A percentile compares a stretch with the other conserved stretches of the same genome.
Evolutionary conservation across 1,140 invertebrate genomes (phyloP).

Genomic region (Geopemphigus sp.): DNA sequence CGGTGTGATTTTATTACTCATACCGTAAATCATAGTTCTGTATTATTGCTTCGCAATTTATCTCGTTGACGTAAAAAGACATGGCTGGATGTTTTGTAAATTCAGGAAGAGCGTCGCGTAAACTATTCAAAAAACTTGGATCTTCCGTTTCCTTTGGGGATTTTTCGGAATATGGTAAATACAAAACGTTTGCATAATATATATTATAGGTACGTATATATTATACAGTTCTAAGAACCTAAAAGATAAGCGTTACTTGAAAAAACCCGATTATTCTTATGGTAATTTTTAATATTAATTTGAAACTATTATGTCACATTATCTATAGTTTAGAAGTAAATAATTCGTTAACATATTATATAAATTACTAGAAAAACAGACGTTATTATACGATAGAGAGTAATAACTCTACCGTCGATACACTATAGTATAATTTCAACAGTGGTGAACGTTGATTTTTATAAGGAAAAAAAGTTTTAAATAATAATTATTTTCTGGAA

Average conservation of each 20-base stretch:
- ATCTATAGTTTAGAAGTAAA: too few species aligned
- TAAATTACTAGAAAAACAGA: too few species aligned
- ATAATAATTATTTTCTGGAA: too few species aligned
- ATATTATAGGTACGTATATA: neutral
- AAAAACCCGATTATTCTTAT: too few species aligned
- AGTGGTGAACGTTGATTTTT: too few species aligned
- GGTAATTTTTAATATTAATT: too few species aligned
- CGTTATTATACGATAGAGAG: too few species aligned
- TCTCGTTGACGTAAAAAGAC: neutral
- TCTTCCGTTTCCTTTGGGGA: slow-evolving; percentile 7
- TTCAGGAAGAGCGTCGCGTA: neutral
- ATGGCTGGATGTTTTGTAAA: neutral
- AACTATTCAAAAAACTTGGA: slow-evolving; percentile 1
- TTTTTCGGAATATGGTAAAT: slow-evolving; percentile 27
- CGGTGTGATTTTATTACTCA: neutral
- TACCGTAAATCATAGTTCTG: neutral
- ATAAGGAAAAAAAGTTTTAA: too few species aligned
- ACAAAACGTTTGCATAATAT: neutral
- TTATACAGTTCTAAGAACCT: neutral
- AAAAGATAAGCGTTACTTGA: neutral
- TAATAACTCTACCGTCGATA: too few species aligned
- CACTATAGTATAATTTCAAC: too few species aligned
- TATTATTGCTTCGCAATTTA: neutral
- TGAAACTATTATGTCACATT: too few species aligned
- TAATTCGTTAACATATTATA: too few species aligned